A percentile compares a stretch with the other conserved stretches of the same genome.
phyloP scores from a whole-genome alignment of 2,797 vertebrate species.

The Hydrolagus colliei region DNA sequence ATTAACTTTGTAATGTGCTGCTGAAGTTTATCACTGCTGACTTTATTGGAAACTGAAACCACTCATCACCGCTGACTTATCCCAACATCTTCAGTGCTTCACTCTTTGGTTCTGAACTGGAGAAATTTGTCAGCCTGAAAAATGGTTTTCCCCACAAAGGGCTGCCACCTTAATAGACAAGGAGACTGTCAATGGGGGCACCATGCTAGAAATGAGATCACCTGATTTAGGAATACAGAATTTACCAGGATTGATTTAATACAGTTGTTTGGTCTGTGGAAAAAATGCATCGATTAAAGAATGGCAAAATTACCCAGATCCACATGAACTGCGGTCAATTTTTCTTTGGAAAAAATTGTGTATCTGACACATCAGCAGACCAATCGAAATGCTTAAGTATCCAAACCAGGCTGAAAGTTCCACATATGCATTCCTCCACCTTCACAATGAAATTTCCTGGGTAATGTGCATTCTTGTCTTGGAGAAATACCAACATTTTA shows the following conservation, averaged over 20 bases:
- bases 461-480: too few species aligned
- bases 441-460: too few species aligned
- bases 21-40: background rate
- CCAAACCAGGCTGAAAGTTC: too few species aligned
- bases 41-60: background rate
- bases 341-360: too few species aligned
- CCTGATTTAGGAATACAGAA: background rate
- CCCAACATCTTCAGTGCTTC: background rate
- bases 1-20: background rate
- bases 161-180: constrained; percentile 14
- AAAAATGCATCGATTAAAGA: background rate
- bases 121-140: constrained; percentile 17
- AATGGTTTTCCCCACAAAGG: background rate
- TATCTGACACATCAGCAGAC: too few species aligned
- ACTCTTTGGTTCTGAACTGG: background rate
- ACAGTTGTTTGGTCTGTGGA: background rate
- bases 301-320: background rate
- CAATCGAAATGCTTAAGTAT: too few species aligned
- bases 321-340: constrained; percentile 8
- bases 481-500: too few species aligned
- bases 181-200: constrained; percentile 10
- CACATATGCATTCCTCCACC: too few species aligned
- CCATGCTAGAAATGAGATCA: constrained; percentile 1
- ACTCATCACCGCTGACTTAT: background rate
- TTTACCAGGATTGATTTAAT: background rate